phyloP scores from a whole-genome alignment of 2,888 invertebrate genomes.

The Trichopoda pennipes region DNA sequence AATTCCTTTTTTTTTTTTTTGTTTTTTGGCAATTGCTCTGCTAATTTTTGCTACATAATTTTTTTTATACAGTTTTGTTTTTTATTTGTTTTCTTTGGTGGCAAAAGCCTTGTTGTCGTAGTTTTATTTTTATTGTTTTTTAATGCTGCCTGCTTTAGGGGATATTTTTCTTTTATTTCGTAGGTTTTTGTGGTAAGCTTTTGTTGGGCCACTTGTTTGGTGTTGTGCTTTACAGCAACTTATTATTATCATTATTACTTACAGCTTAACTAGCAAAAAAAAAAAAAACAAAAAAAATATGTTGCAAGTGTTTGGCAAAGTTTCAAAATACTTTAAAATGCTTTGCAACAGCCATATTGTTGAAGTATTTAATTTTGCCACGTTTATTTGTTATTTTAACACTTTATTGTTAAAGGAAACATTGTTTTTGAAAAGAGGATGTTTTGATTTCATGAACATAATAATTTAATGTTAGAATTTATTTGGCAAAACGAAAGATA shows the following conservation, averaged over 20 bases:
- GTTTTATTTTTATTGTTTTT: constrained; percentile 65
- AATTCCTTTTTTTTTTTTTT: constrained; percentile 9
- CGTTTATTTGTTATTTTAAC: constrained; percentile 68
- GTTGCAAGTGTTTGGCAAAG: constrained; percentile 63
- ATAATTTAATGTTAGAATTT: constrained; percentile 1
- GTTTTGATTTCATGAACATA: background rate
- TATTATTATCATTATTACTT: constrained; percentile 49
- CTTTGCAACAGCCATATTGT: constrained; percentile 36
- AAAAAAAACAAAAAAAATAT: constrained; percentile 42
- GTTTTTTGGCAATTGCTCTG: constrained; percentile 60
- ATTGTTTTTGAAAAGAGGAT: background rate
- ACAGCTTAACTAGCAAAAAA: constrained; percentile 30
- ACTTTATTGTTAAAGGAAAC: constrained; percentile 54
- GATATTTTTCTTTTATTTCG: constrained; percentile 14
- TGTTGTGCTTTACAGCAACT: constrained; percentile 32
- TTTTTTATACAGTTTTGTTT: too few species aligned
- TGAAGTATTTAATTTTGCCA: constrained; percentile 70
- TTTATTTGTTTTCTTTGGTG: constrained; percentile 36
- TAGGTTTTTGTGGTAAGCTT: constrained; percentile 61
- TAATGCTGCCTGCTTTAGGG: constrained; percentile 55
- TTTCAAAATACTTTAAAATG: constrained; percentile 61
- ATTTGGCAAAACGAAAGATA: background rate
- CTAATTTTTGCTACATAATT: constrained; percentile 47
- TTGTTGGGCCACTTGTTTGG: constrained; percentile 60
- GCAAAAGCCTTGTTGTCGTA: constrained; percentile 58